Percentiles rank a stretch among this genome's conserved stretches.
Conservation (phyloP, 2,888 invertebrate genomes). For the Lasius fuliginosus region DNA sequence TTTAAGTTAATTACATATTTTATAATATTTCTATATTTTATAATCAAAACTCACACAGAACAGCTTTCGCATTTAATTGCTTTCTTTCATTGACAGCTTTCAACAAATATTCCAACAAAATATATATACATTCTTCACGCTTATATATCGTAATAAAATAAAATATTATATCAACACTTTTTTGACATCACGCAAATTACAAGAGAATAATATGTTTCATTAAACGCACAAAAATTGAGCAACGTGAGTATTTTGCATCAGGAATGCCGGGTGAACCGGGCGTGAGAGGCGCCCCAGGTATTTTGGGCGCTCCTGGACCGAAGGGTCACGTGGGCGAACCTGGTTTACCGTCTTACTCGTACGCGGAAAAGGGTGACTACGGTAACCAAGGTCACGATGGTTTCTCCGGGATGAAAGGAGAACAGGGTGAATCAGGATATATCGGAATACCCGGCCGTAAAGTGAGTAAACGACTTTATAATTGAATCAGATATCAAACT, state of each 20-base stretch:
- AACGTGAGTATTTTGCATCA: slow-evolving; percentile 34
- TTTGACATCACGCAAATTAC: background rate
- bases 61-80: background rate
- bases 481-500: background rate
- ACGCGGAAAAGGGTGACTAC: slow-evolving; percentile 86
- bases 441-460: slow-evolving; percentile 81
- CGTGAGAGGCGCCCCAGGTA: slow-evolving; percentile 86
- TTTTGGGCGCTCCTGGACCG: slow-evolving; percentile 88
- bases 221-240: background rate
- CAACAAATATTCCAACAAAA: background rate
- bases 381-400: slow-evolving; percentile 88
- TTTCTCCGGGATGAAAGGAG: slow-evolving; percentile 87
- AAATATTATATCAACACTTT: background rate
- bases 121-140: background rate
- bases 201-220: background rate
- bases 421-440: slow-evolving; percentile 88
- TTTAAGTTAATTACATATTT: slow-evolving; percentile 19
- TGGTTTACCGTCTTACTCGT: slow-evolving; percentile 82
- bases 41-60: background rate
- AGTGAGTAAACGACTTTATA: slow-evolving; percentile 71
- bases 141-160: background rate
- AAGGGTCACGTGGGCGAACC: slow-evolving; percentile 88
- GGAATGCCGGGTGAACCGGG: slow-evolving; percentile 85
- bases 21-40: background rate
- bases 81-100: background rate